These are phyloP conservation scores for Mesochorus sp. DNA, from an alignment of 2,888 invertebrate species.

Conservation along the genomic window DNA sequence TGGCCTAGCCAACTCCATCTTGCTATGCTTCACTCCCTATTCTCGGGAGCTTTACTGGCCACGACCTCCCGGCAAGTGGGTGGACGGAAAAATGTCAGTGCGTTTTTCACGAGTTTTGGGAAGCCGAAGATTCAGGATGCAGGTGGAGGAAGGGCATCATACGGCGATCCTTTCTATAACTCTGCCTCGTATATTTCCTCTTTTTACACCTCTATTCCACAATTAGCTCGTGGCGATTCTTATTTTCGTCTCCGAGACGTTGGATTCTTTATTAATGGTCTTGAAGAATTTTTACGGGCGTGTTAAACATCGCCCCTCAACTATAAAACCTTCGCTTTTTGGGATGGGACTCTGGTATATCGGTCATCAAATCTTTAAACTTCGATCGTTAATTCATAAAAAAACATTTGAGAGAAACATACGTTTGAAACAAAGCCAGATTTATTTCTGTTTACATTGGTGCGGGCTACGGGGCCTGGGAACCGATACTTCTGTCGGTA, in stretches of 20 bases:
- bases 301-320: not conserved
- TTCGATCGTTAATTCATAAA: too few relatives aligned
- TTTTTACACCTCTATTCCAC: constrained; percentile 62
- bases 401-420: too few relatives aligned
- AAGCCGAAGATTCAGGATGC: constrained; percentile 24
- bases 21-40: not conserved
- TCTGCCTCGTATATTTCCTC: constrained; percentile 14
- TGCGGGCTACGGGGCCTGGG: too few relatives aligned
- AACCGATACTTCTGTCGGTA: too few relatives aligned
- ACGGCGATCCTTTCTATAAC: constrained; percentile 40
- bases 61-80: constrained; percentile 64
- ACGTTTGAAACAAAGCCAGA: too few relatives aligned
- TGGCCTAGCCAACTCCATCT: not conserved
- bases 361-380: too few relatives aligned
- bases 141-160: constrained; percentile 46
- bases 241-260: not conserved
- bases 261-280: not conserved
- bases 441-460: too few relatives aligned
- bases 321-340: not conserved
- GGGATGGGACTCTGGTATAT: not conserved
- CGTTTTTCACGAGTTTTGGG: constrained; percentile 5
- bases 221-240: constrained; percentile 50
- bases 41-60: constrained; percentile 47
- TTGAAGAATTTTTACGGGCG: constrained; percentile 19
- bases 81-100: constrained; percentile 39